Base-by-base conservation (phyloP, 2,113 vertebrate species). In the Pholis gunnellus region DNA sequence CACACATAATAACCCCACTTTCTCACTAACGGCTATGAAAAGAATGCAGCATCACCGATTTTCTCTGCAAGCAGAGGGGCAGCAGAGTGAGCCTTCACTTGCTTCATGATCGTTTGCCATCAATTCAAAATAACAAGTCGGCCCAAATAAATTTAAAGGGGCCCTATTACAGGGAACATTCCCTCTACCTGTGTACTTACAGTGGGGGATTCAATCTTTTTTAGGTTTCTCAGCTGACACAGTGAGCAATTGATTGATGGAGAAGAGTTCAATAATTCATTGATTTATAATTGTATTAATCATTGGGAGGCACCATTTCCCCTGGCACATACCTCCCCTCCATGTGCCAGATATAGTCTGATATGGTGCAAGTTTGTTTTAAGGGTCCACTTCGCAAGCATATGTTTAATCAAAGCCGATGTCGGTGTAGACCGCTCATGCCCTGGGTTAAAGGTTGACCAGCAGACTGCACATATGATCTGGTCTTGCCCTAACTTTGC, bases 1-100 rank as follows among this genome's bases (percentile, higher is more conserved):
- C 88, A 88, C 88, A 81, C 82, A 92, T 87, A 90, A 91, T 87
- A 89, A 90, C 74, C 90, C 89, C 81, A 74, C 64, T 69, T 79
- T 90, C 83, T 84, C 82, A 72, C 78, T 81, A 89, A 85, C 76
- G 74, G 67, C 89, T 91, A 90, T 88, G 89, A 91, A 71, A 89
- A 88, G 82, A 89, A 92, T 89, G 86, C 85, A 80, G 76, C 79
- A 84, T 90, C 79, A 72, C 72, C 17, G 27, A 85, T 85, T 84
- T 77, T 63, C 60, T 67, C 42, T 29, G 61, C 11, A 6, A 34
- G 73, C 66, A 54, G 40, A 69, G 11, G 2, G 77, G 38, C 34
- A 59, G 40, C 18, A 83, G 70, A 81, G 83, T 40, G 46, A 57
- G 78, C 60, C 69, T 60, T 61, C 27, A 76, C 75, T 73, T 31